Evolutionary conservation across 2,113 vertebrate species (phyloP), one percentile per base, ranked within the genome.

Genomic region (Syngnathus scovelli): DNA sequence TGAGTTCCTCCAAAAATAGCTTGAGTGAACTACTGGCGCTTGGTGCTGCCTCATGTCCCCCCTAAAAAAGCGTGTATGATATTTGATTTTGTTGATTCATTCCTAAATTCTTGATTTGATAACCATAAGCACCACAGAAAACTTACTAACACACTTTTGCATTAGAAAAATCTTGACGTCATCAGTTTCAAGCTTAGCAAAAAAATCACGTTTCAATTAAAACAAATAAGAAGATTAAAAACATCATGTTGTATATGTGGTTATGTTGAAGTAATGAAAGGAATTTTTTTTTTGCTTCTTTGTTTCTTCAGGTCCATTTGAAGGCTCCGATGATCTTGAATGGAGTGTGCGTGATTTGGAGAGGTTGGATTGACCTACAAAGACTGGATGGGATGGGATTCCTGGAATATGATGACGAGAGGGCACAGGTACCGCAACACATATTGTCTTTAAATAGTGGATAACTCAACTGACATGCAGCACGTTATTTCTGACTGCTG

Each of bases 281-380:
- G 12, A n/a, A 6, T 0, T 61, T 48, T 48, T 16, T 48, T 48
- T 41, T 61, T 43, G 3, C 16, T 54, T 44, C 12, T 36, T 12
- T 65, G 58, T 68, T 36, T 62, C 6, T 58, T 3, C 88, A 99
- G 97, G 96, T 99, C 36, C 93, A 95, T 81, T 88, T 99, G 85
- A 98, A 98, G 82, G 96, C 97, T 36, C 97, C 97, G 6, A 99
- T 99, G 97, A 99, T 99, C 87, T 89, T 99, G 77, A 99, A 99
- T 56, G 97, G 97, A 51, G 97, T 99, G 72, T 99, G 97, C 90
- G 97, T 99, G 83, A 95, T 96, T 78, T 99, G 97, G 97, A 98
- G 92, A 89, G 97, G 97, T 80, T 99, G 95, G 95, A 97, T 99
- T 70, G 96, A 99, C 85, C 92, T 99, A 27, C 95, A 97, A 87